phyloP scores from a whole-genome alignment of 2,888 invertebrate genomes.

The Ethmia dodecea region DNA sequence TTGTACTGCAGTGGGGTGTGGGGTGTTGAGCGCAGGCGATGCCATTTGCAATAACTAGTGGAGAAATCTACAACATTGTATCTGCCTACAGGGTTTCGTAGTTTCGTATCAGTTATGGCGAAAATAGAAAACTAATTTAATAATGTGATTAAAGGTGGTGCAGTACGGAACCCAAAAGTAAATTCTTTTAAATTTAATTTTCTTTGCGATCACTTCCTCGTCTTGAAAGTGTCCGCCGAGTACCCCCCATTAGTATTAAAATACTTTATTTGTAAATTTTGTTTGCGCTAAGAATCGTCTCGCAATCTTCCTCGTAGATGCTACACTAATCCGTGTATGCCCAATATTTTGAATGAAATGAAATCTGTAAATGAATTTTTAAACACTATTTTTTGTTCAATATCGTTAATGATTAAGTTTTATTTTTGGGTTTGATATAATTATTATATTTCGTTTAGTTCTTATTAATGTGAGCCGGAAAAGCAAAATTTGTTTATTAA shows the following conservation, averaged over 20 bases:
- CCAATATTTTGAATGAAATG: slow-evolving; percentile 32
- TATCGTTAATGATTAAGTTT: slow-evolving; percentile 45
- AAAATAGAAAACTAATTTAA: no score
- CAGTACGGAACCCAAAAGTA: no score
- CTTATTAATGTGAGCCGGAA: slow-evolving; percentile 23
- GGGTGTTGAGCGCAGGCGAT: slow-evolving; percentile 20
- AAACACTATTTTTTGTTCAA: slow-evolving; percentile 33
- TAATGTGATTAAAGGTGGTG: no score
- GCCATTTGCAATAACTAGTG: slow-evolving; percentile 22
- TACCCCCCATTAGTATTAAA: slow-evolving; percentile 41
- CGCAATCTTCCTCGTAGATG: slow-evolving; percentile 15
- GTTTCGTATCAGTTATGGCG: no score
- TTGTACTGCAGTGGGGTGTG: slow-evolving; percentile 3
- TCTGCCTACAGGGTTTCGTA: no score
- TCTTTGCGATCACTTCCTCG: no score
- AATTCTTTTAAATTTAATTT: no score
- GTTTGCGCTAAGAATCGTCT: neutral
- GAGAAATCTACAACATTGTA: no score
- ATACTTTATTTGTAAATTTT: slow-evolving; percentile 34
- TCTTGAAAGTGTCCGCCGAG: no score
- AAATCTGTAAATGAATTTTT: slow-evolving; percentile 51
- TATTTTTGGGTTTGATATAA: slow-evolving; percentile 43
- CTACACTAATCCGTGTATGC: slow-evolving; percentile 1
- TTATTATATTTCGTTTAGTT: slow-evolving; percentile 38
- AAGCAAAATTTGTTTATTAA: slow-evolving; percentile 28